Percentiles rank a stretch among this genome's conserved stretches.
Conservation (phyloP, 2,113 vertebrate species). For the Heptranchias perlo region DNA sequence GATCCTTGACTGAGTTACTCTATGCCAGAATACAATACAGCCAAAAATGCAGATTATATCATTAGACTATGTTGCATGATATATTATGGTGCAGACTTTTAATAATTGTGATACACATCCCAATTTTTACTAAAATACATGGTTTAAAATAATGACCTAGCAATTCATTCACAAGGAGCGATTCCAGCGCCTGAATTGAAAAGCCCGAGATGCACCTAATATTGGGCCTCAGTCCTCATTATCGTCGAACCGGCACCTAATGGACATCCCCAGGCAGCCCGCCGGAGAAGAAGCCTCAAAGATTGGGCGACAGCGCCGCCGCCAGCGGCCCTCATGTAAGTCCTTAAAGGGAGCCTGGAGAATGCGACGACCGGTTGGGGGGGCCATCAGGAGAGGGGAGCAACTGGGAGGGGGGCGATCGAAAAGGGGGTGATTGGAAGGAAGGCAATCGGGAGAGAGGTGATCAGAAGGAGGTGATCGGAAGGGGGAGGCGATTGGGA, state of each 20-base stretch:
- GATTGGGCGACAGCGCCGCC: background rate
- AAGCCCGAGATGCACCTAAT: too few species aligned
- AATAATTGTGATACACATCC: background rate
- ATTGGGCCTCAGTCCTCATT: background rate
- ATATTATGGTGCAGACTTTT: background rate
- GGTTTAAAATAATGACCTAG: background rate
- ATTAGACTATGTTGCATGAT: background rate
- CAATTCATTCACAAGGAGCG: too few species aligned
- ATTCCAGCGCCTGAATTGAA: too few species aligned
- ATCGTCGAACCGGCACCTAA: background rate
- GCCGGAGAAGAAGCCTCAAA: background rate
- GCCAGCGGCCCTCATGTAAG: background rate
- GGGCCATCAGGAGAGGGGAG: too few species aligned
- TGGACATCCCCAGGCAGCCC: background rate
- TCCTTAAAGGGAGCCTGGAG: background rate
- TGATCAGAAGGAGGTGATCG: too few species aligned
- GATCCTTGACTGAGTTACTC: background rate
- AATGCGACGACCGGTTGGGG: background rate
- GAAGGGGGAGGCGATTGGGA: too few species aligned
- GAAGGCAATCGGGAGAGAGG: too few species aligned
- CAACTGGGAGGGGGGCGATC: too few species aligned
- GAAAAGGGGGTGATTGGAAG: too few species aligned
- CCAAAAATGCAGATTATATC: background rate
- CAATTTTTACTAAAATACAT: constrained; percentile 1
- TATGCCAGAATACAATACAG: background rate